Evolutionary conservation across 2,888 invertebrate species (phyloP).

Genomic region (Tinea trinotella): DNA sequence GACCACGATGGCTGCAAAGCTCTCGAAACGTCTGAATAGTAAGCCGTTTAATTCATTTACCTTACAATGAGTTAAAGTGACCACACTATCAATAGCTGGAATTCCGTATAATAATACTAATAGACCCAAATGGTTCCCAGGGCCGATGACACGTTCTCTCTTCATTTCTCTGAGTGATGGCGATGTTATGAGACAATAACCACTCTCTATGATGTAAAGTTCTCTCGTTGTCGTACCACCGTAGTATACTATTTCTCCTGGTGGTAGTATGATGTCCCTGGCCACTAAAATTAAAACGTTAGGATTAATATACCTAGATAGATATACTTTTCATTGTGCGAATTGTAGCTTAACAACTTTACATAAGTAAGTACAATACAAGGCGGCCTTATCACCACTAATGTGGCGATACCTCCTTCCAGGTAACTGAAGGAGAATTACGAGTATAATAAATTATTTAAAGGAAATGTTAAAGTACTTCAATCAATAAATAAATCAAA

Average conservation of each 20-base stretch:
- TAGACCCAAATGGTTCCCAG: slow-evolving; percentile 59
- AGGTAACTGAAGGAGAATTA: no score
- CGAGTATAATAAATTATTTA: no score
- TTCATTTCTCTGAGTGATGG: slow-evolving; percentile 40
- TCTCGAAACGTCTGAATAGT: no score
- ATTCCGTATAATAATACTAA: slow-evolving; percentile 61
- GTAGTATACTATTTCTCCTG: slow-evolving; percentile 66
- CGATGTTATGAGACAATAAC: slow-evolving; percentile 59
- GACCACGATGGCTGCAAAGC: no score
- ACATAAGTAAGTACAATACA: no score
- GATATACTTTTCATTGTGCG: no score
- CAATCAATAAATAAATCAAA: no score
- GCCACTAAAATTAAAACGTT: slow-evolving; percentile 40
- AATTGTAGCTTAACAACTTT: no score
- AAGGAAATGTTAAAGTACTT: no score
- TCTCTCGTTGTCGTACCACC: slow-evolving; percentile 65
- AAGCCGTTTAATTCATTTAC: slow-evolving; percentile 32
- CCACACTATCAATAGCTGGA: slow-evolving; percentile 56
- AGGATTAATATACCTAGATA: no score
- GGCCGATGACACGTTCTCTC: slow-evolving; percentile 50
- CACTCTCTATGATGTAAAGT: slow-evolving; percentile 65
- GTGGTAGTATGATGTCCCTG: slow-evolving; percentile 59
- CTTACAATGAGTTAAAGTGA: slow-evolving; percentile 68
- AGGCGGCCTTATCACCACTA: no score
- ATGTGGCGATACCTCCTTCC: no score